Percentiles rank a stretch among this genome's conserved stretches.
phyloP scores from a whole-genome alignment of 2,113 vertebrate genomes.

The Hepsetus odoe region DNA sequence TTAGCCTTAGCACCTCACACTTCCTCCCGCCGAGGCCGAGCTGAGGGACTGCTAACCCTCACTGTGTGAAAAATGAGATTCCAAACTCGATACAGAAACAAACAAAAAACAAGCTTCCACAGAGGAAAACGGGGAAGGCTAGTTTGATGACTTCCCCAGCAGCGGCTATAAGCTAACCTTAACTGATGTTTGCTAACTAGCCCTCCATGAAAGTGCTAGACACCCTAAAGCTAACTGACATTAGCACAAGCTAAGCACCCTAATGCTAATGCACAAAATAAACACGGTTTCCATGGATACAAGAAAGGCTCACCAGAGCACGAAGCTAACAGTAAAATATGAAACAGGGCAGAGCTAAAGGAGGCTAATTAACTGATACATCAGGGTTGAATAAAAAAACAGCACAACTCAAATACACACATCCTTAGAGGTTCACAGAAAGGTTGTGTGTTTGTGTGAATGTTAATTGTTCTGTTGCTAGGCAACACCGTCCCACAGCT shows the following conservation, averaged over 20 bases:
- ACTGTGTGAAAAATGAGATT: too few species aligned
- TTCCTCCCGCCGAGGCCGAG: not conserved
- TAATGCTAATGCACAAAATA: slow-evolving; percentile 14
- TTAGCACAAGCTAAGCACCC: slow-evolving; percentile 31
- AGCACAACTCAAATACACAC: too few species aligned
- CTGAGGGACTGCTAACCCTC: not conserved
- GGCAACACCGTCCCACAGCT: too few species aligned
- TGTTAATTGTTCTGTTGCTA: too few species aligned
- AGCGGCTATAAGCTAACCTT: slow-evolving; percentile 26
- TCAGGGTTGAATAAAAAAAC: not conserved
- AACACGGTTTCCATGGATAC: not conserved
- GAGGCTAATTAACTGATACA: slow-evolving; percentile 10
- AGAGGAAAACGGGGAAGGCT: slow-evolving; percentile 4
- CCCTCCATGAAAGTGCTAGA: not conserved
- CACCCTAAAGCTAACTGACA: slow-evolving; percentile 33
- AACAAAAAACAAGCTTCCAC: slow-evolving; percentile 8
- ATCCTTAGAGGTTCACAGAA: too few species aligned
- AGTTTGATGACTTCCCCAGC: too few species aligned
- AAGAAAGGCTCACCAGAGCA: not conserved
- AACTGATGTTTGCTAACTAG: not conserved
- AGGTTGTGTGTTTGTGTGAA: too few species aligned
- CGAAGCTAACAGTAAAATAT: slow-evolving; percentile 13
- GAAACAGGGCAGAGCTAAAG: not conserved
- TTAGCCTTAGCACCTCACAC: slow-evolving; percentile 30
- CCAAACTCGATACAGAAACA: not conserved